Conservation (phyloP, 2,113 vertebrate genomes). For the Clarias batrachus region DNA sequence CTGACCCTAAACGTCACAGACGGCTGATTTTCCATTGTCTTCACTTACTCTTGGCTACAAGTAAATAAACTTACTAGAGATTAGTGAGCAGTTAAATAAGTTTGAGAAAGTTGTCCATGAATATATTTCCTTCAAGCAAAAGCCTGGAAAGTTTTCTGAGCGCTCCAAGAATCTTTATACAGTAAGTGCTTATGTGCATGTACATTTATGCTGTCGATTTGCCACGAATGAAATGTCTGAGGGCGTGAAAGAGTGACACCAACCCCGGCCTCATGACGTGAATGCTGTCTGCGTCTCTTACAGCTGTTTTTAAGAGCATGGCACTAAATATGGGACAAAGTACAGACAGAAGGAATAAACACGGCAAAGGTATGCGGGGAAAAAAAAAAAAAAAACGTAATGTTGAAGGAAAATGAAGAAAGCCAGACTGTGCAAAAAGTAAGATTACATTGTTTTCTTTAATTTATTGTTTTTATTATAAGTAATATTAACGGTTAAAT, state of each 20-base stretch:
- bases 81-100: neutral
- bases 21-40: neutral
- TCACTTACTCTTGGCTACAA: neutral
- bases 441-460: neutral
- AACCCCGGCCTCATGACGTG: neutral
- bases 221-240: slow-evolving; percentile 17
- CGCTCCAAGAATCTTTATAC: slow-evolving; percentile 9
- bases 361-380: neutral
- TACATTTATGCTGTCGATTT: slow-evolving; percentile 10
- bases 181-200: neutral
- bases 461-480: neutral
- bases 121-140: neutral
- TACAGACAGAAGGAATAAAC: slow-evolving; percentile 11
- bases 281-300: slow-evolving; percentile 31
- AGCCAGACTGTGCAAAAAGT: neutral
- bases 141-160: slow-evolving; percentile 6
- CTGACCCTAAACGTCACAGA: neutral
- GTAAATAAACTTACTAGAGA: neutral
- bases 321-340: slow-evolving; percentile 24
- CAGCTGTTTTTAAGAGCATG: neutral
- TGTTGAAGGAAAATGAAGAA: neutral
- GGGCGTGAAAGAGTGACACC: slow-evolving; percentile 40
- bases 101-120: neutral
- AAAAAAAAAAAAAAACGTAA: neutral
- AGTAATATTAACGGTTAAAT: too few species aligned